Percentiles rank a stretch among this genome's conserved stretches.
These are phyloP conservation scores for Rhopilema esculentum DNA, from an alignment of 30 jellyfish, hydroid and myxozoan species.

Conservation along the genomic window DNA sequence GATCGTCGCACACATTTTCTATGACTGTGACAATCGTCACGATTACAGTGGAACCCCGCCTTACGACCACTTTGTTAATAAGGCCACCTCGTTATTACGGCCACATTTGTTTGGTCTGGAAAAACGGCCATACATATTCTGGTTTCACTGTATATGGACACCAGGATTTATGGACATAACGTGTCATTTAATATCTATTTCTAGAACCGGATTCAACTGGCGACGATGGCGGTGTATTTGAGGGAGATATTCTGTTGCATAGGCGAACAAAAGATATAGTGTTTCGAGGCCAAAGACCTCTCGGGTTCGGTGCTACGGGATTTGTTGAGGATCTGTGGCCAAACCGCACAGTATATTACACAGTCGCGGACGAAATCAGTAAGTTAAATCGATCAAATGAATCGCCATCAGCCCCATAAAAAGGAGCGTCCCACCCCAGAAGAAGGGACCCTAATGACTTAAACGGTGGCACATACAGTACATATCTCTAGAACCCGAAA, in stretches of 20 bases:
- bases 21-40: neutral
- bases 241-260: conserved; percentile 65
- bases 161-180: too few relatives aligned
- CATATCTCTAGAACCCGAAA: too few relatives aligned
- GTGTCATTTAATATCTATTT: neutral
- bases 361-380: conserved; percentile 58
- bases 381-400: neutral
- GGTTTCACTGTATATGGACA: too few relatives aligned
- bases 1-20: neutral
- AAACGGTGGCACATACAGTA: too few relatives aligned
- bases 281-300: conserved; percentile 25
- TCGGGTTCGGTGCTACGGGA: conserved; percentile 71
- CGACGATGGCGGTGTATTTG: conserved; percentile 35
- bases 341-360: conserved; percentile 48
- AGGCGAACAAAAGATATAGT: conserved; percentile 46
- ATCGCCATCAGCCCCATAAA: too few relatives aligned
- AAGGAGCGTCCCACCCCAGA: too few relatives aligned
- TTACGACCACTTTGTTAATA: neutral
- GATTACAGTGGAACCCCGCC: neutral
- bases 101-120: too few relatives aligned
- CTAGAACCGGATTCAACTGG: conserved; percentile 57
- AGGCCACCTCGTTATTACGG: too few relatives aligned
- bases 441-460: too few relatives aligned
- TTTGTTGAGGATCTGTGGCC: conserved; percentile 73
- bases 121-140: too few relatives aligned